These are phyloP conservation scores for Datnioides undecimradiatus DNA, from an alignment of 2,113 vertebrate genomes.

Conservation along the genomic window DNA sequence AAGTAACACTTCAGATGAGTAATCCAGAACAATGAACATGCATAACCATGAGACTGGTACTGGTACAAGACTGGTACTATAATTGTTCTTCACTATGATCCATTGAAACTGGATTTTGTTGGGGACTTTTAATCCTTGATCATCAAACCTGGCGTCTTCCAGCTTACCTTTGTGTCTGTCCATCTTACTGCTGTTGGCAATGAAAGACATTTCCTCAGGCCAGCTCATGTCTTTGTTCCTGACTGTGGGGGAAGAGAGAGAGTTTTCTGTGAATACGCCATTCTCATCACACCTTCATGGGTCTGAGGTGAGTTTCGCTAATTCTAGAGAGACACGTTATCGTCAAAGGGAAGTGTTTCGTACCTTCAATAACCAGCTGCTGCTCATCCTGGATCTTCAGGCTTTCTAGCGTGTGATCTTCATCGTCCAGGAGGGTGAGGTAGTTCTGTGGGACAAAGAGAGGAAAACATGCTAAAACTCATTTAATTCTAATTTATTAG, in stretches of 20 bases:
- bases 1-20: too few relatives aligned
- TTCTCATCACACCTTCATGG: not conserved
- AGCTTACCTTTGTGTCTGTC: slow-evolving; percentile 95
- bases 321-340: not conserved
- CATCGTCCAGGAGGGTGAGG: slow-evolving; percentile 96
- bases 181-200: slow-evolving; percentile 99
- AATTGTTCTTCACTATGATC: too few relatives aligned
- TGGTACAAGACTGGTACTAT: too few relatives aligned
- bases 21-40: too few relatives aligned
- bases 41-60: too few relatives aligned
- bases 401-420: slow-evolving; percentile 95
- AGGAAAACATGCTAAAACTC: not conserved
- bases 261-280: not conserved
- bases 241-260: slow-evolving; percentile 85
- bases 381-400: slow-evolving; percentile 98
- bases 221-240: slow-evolving; percentile 99
- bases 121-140: too few relatives aligned
- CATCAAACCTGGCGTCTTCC: too few relatives aligned
- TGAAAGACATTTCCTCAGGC: slow-evolving; percentile 99
- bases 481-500: not conserved
- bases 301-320: not conserved
- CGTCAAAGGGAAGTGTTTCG: not conserved
- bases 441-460: slow-evolving; percentile 87
- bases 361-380: slow-evolving; percentile 98
- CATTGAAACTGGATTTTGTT: too few relatives aligned